phyloP scores from a whole-genome alignment of 2,797 vertebrate species.

The Okamejei kenojei region DNA sequence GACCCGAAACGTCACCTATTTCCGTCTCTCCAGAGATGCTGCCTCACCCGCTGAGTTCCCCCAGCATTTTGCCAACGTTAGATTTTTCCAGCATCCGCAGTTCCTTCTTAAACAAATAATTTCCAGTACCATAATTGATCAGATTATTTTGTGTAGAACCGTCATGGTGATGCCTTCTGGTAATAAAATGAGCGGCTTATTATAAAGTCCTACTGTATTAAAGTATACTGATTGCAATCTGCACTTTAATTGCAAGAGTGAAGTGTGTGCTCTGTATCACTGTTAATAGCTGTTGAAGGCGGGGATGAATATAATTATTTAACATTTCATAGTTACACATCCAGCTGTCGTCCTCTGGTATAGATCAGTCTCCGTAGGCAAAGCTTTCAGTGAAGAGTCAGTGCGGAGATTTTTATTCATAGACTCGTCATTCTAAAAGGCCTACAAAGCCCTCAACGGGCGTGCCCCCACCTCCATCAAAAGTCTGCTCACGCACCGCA shows the following conservation, averaged over 20 bases:
- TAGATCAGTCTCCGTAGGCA: too few relatives aligned
- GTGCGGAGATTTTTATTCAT: too few relatives aligned
- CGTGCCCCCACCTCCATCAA: too few relatives aligned
- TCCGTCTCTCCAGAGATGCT: too few relatives aligned
- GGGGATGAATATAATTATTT: neutral
- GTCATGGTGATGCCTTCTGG: neutral
- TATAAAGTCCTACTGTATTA: neutral
- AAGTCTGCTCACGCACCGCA: too few relatives aligned
- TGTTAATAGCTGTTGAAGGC: neutral
- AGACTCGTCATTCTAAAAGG: too few relatives aligned
- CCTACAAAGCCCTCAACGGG: too few relatives aligned
- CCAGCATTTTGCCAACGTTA: too few relatives aligned
- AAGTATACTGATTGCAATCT: neutral
- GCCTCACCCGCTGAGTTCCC: too few relatives aligned
- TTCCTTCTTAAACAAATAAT: neutral
- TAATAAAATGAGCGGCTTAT: neutral
- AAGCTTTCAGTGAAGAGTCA: too few relatives aligned
- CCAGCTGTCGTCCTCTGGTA: neutral
- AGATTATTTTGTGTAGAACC: neutral
- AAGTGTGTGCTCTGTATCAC: neutral
- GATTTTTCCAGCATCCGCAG: too few relatives aligned
- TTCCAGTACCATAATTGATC: neutral
- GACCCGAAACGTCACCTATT: too few relatives aligned
- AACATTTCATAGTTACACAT: neutral
- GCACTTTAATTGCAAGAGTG: conserved; percentile 10